Conservation (phyloP, 2,113 vertebrate genomes). For the Columba livia region DNA sequence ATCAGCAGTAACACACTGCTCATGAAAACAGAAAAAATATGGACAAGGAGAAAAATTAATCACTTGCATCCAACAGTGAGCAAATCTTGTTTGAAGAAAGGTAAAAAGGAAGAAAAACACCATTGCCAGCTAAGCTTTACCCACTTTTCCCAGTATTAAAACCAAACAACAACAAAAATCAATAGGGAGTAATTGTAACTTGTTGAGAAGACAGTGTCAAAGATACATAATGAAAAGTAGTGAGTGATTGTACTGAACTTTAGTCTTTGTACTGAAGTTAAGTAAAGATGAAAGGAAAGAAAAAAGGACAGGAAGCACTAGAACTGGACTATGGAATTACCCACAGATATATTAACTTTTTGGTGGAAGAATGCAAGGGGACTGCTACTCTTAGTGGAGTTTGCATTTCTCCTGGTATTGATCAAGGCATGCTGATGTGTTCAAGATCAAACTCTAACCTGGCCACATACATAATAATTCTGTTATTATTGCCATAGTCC, state of each 20-base stretch:
- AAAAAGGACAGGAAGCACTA: background rate
- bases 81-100: background rate
- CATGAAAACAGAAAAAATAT: conserved; percentile 17
- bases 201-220: conserved; percentile 29
- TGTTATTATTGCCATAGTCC: background rate
- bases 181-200: conserved; percentile 38
- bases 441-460: background rate
- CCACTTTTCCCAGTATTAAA: conserved; percentile 1
- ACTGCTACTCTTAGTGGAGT: background rate
- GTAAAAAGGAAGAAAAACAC: background rate
- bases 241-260: conserved; percentile 5
- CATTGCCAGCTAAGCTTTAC: background rate
- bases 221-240: background rate
- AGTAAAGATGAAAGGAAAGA: conserved; percentile 12
- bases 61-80: conserved; percentile 34
- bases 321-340: background rate
- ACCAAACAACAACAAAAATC: background rate
- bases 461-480: background rate
- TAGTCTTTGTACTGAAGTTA: conserved; percentile 33
- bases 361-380: background rate
- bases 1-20: conserved; percentile 10
- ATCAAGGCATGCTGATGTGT: background rate
- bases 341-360: background rate
- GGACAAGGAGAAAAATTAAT: conserved; percentile 21
- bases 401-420: background rate